Conservation (phyloP, 2,797 vertebrate genomes). For the Sparus aurata region DNA sequence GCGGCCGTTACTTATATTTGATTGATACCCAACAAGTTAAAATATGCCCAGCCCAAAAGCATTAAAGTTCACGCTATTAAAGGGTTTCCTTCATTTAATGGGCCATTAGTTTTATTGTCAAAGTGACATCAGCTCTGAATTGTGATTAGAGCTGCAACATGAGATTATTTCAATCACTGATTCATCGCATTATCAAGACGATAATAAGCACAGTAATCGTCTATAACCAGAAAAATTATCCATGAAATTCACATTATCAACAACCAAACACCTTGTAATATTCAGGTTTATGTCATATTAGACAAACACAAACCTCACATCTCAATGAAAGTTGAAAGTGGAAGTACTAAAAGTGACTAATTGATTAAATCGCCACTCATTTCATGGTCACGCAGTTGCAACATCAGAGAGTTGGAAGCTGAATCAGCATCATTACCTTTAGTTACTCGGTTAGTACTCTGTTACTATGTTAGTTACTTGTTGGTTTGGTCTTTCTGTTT, state of each 20-base stretch:
- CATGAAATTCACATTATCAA: neutral
- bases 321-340: neutral
- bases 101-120: neutral
- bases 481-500: too few species aligned
- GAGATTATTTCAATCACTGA: neutral
- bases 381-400: too few species aligned
- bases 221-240: too few species aligned
- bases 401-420: too few species aligned
- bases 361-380: neutral
- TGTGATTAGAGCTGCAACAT: neutral
- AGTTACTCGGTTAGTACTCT: too few species aligned
- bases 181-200: neutral
- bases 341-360: neutral
- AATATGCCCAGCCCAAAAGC: neutral
- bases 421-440: too few species aligned
- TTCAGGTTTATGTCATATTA: neutral
- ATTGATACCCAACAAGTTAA: neutral
- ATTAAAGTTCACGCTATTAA: neutral
- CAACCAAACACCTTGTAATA: too few species aligned
- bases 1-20: neutral
- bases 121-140: neutral
- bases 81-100: neutral
- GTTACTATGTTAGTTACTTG: too few species aligned
- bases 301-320: neutral
- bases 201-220: neutral